Conservation (phyloP, 2,888 invertebrate species). For the Nysson spinosus region DNA sequence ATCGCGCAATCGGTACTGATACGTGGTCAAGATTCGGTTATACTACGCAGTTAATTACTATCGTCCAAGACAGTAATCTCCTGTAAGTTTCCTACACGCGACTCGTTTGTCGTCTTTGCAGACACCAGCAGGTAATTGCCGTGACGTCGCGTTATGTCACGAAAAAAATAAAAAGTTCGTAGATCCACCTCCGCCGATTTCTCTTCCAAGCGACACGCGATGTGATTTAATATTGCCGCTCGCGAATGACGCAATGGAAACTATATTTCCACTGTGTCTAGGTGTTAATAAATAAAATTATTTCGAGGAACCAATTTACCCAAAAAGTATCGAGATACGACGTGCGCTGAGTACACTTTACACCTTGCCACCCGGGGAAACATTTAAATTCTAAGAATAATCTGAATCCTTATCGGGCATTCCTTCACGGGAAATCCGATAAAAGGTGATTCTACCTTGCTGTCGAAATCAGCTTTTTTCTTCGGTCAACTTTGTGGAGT, state of each 20-base stretch:
- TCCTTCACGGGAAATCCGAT: conserved; percentile 13
- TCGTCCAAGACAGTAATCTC: conserved; percentile 11
- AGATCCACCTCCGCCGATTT: conserved; percentile 9
- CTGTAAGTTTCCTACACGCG: conserved; percentile 27
- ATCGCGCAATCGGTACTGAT: not conserved
- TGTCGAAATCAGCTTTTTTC: conserved; percentile 1
- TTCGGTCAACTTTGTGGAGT: not conserved
- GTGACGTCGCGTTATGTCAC: conserved; percentile 65
- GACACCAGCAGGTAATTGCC: conserved; percentile 57
- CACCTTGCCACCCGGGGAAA: too few species aligned
- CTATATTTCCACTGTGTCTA: too few species aligned
- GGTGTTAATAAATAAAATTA: too few species aligned
- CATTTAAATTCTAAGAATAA: conserved; percentile 5
- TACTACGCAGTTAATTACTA: conserved; percentile 40
- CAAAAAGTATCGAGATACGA: too few species aligned
- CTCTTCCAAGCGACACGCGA: not conserved
- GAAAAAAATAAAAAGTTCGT: conserved; percentile 38
- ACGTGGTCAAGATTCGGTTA: conserved; percentile 12
- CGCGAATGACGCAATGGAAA: too few species aligned
- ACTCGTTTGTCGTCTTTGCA: conserved; percentile 38
- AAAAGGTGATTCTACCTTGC: not conserved
- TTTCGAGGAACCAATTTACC: too few species aligned
- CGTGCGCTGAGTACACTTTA: too few species aligned
- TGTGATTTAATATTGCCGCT: not conserved
- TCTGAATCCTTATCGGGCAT: conserved; percentile 31